phyloP scores from a whole-genome alignment of 2,797 vertebrate genomes.

The Typhlichthys eigenmanni region DNA sequence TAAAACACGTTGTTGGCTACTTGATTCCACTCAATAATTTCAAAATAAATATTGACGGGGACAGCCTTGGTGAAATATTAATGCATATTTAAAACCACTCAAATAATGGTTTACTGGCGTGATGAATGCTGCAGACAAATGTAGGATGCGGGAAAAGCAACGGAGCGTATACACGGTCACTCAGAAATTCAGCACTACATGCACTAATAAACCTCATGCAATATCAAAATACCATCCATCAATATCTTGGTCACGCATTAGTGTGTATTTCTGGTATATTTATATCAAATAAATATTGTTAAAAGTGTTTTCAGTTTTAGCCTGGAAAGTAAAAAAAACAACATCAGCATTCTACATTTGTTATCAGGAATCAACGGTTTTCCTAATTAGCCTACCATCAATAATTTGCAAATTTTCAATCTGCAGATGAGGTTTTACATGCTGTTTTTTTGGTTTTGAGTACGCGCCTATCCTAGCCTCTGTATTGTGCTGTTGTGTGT shows the following conservation, averaged over 20 bases:
- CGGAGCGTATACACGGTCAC: neutral
- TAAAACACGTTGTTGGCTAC: slow-evolving; percentile 33
- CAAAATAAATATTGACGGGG: slow-evolving; percentile 63
- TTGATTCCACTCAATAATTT: slow-evolving; percentile 54
- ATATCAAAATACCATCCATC: neutral
- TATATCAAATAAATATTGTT: too few relatives aligned
- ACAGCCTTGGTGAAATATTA: slow-evolving; percentile 70
- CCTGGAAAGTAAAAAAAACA: too few relatives aligned
- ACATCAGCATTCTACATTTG: too few relatives aligned
- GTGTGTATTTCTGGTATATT: too few relatives aligned
- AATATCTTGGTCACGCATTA: too few relatives aligned
- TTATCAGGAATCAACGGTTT: too few relatives aligned
- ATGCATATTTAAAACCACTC: slow-evolving; percentile 68
- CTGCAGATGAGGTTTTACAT: neutral
- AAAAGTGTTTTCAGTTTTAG: too few relatives aligned
- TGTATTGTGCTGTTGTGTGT: too few relatives aligned
- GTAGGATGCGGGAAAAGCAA: slow-evolving; percentile 13
- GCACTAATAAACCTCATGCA: neutral
- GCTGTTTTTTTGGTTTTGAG: neutral
- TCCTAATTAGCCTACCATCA: too few relatives aligned
- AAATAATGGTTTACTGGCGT: slow-evolving; percentile 47
- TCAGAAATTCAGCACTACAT: neutral
- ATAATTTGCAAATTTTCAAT: too few relatives aligned
- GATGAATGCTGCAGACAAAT: slow-evolving; percentile 62
- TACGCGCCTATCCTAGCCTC: too few relatives aligned